A percentile compares a stretch with the other conserved stretches of the same genome.
Conservation (phyloP, 1,140 invertebrate species). For the Yoshiicerus persimilis region DNA sequence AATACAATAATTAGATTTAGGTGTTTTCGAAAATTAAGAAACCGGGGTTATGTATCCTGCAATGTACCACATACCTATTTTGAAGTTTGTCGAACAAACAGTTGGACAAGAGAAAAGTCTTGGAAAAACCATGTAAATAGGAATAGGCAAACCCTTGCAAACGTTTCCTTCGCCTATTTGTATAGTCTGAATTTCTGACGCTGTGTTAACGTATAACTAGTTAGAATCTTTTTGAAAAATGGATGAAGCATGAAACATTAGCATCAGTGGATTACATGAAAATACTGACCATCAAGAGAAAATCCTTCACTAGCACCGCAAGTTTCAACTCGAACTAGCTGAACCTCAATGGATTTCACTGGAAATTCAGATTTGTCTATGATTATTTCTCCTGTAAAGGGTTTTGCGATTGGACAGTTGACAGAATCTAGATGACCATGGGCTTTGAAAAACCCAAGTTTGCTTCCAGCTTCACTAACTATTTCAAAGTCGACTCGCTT, state of each 20-base stretch:
- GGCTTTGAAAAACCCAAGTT: conserved; percentile 45
- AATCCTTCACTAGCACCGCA: conserved; percentile 94
- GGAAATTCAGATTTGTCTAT: conserved; percentile 65
- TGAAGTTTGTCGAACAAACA: conserved; percentile 86
- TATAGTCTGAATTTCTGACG: conserved; percentile 97
- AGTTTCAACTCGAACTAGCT: conserved; percentile 91
- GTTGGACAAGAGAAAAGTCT: conserved; percentile 93
- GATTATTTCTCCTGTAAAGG: conserved; percentile 85
- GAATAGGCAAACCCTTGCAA: conserved; percentile 74
- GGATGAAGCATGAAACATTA: not conserved
- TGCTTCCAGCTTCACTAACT: conserved; percentile 44
- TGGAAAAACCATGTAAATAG: conserved; percentile 95
- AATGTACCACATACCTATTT: conserved; percentile 74
- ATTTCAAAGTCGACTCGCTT: conserved; percentile 48
- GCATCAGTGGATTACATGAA: no score
- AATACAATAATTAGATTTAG: not conserved
- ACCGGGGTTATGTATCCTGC: not conserved
- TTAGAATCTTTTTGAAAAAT: not conserved
- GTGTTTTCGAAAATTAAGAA: not conserved
- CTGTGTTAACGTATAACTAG: conserved; percentile 56
- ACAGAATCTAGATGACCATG: conserved; percentile 71
- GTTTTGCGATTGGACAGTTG: conserved; percentile 77
- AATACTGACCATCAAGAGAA: conserved; percentile 79
- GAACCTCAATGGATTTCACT: conserved; percentile 92
- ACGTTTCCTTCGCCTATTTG: conserved; percentile 94